Percentiles rank a stretch among this genome's conserved stretches.
Conservation (phyloP, 2,113 vertebrate species). For the Leucosticte australis region DNA sequence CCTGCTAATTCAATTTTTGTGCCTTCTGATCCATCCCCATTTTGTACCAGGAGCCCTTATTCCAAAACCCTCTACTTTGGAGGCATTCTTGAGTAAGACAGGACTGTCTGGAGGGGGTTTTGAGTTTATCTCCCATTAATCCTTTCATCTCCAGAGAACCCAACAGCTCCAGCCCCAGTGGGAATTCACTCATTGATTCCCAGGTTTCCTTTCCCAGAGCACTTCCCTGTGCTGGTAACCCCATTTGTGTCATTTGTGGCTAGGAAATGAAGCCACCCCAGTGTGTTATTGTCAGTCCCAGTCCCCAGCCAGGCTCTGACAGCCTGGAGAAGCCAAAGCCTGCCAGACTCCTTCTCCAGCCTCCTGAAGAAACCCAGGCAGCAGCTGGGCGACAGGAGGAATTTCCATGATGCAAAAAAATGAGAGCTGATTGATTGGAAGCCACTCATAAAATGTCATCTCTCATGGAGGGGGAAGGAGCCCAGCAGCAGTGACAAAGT, state of each 20-base stretch:
- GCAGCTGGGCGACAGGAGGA: constrained; percentile 42
- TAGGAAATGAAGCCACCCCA: constrained; percentile 52
- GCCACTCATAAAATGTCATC: constrained; percentile 72
- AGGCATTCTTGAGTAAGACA: not conserved
- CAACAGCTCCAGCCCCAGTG: not conserved
- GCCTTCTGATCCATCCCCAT: not conserved
- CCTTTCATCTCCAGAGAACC: constrained; percentile 16
- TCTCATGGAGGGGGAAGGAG: constrained; percentile 67
- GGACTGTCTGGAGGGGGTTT: not conserved
- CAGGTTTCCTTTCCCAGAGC: constrained; percentile 40
- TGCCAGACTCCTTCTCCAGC: not conserved
- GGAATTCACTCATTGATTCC: constrained; percentile 52
- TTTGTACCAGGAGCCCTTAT: not conserved
- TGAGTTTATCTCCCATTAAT: not conserved
- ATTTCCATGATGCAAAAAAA: constrained; percentile 64
- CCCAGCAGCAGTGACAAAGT: constrained; percentile 81
- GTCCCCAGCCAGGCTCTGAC: not conserved
- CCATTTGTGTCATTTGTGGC: constrained; percentile 42
- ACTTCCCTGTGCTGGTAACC: constrained; percentile 41
- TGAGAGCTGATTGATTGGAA: constrained; percentile 70
- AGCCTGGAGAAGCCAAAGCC: not conserved
- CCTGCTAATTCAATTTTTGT: not conserved
- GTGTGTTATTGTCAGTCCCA: constrained; percentile 37
- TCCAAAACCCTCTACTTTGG: not conserved
- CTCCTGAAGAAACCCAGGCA: not conserved